Percentiles rank a stretch among this genome's conserved stretches.
Evolutionary conservation across 2,888 invertebrate species (phyloP).

Genomic region (Drosophila maculinotata): DNA sequence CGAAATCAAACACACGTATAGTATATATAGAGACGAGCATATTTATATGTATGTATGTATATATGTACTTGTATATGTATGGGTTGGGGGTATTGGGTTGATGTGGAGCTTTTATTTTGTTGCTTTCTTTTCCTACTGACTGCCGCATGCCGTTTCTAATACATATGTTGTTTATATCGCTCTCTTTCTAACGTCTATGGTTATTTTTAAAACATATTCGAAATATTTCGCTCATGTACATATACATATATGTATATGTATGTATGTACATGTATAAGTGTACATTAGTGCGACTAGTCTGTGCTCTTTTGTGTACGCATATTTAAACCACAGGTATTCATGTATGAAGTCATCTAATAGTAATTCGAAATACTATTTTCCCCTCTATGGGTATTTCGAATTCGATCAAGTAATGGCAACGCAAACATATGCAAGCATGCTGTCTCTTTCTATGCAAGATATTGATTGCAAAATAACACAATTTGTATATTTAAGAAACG

Average conservation of each 20-base stretch:
- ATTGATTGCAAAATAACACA: constrained; percentile 21
- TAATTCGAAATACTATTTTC: constrained; percentile 64
- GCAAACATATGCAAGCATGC: constrained; percentile 8
- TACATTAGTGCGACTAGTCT: constrained; percentile 29
- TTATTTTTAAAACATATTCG: constrained; percentile 78
- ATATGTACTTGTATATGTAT: constrained; percentile 45
- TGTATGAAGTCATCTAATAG: constrained; percentile 70
- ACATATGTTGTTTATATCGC: constrained; percentile 36
- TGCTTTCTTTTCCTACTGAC: constrained; percentile 38
- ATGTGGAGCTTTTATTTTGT: constrained; percentile 67
- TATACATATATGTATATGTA: constrained; percentile 33
- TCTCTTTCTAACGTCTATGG: constrained; percentile 64
- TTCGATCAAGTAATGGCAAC: constrained; percentile 50
- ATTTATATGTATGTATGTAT: constrained; percentile 16
- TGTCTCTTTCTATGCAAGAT: constrained; percentile 27
- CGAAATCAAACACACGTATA: constrained; percentile 62
- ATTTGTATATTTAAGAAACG: background rate
- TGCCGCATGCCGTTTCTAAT: constrained; percentile 58
- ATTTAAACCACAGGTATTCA: constrained; percentile 67
- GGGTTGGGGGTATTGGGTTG: constrained; percentile 36
- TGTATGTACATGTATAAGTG: constrained; percentile 26
- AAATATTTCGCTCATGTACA: constrained; percentile 68
- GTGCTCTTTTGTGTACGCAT: constrained; percentile 47
- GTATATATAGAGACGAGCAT: constrained; percentile 18
- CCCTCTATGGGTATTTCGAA: constrained; percentile 28